A percentile compares a stretch with the other conserved stretches of the same genome.
These are phyloP conservation scores for Pemphigus obesinymphae DNA, from an alignment of 1,140 invertebrate genomes.

Conservation along the genomic window DNA sequence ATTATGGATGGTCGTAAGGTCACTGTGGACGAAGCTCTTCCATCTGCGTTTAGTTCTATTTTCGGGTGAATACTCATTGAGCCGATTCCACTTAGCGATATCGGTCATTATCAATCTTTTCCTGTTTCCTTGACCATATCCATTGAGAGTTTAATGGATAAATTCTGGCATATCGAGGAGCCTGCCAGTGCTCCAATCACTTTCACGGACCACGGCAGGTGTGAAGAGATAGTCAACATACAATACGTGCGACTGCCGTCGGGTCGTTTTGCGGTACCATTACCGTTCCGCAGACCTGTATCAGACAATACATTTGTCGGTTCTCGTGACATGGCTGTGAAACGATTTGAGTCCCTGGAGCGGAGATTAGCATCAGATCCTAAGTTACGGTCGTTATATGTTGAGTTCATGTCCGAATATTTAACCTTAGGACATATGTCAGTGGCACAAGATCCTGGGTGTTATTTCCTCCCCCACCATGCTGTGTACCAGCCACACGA, in stretches of 20 bases:
- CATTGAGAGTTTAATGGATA: not conserved
- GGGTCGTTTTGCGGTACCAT: too few relatives aligned
- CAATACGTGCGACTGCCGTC: not conserved
- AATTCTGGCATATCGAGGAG: not conserved
- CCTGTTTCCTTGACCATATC: not conserved
- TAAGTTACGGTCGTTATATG: conserved; percentile 33
- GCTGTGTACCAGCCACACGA: conserved; percentile 44
- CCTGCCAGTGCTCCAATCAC: not conserved
- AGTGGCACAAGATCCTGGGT: not conserved
- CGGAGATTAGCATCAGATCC: not conserved
- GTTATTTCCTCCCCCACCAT: conserved; percentile 48
- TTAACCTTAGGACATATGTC: conserved; percentile 46
- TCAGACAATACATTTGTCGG: not conserved
- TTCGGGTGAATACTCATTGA: not conserved
- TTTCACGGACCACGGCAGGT: not conserved
- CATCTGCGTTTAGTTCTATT: not conserved
- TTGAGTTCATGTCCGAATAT: conserved; percentile 48
- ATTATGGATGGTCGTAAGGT: not conserved
- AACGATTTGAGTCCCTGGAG: not conserved
- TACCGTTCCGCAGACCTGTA: not conserved
- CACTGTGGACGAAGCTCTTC: not conserved
- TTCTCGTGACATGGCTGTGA: too few relatives aligned
- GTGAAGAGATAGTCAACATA: not conserved
- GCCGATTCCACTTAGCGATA: not conserved
- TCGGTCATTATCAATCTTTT: too few relatives aligned